phyloP scores from a whole-genome alignment of 2,113 vertebrate species.

The Panthera leo region DNA sequence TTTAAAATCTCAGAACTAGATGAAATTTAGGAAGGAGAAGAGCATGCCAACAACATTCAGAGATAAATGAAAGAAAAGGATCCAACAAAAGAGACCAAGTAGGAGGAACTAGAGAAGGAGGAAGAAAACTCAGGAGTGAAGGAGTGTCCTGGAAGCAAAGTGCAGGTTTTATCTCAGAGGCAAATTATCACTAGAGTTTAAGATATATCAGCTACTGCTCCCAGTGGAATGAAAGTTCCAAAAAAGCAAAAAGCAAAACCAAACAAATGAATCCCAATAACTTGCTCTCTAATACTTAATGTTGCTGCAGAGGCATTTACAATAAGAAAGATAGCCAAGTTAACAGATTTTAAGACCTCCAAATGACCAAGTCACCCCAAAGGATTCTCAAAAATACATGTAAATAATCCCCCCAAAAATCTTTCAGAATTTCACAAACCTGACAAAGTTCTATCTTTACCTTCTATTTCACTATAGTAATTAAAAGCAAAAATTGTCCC shows the following conservation, averaged over 20 bases:
- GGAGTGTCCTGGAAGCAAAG: not conserved
- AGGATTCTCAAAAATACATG: not conserved
- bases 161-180: not conserved
- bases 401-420: not conserved
- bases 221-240: not conserved
- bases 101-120: not conserved
- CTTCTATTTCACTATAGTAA: not conserved
- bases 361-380: not conserved
- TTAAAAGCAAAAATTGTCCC: conserved; percentile 21
- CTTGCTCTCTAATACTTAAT: not conserved
- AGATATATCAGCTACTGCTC: not conserved
- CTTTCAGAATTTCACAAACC: not conserved
- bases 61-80: not conserved
- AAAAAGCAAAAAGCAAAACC: not conserved
- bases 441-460: not conserved
- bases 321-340: not conserved
- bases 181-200: conserved; percentile 4
- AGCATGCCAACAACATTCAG: not conserved
- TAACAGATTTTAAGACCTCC: not conserved
- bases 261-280: not conserved
- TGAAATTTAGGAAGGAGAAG: conserved; percentile 29
- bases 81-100: not conserved
- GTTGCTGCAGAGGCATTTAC: not conserved
- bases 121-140: not conserved
- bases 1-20: conserved; percentile 13